A percentile compares a stretch with the other conserved stretches of the same genome.
Evolutionary conservation across 30 jellyfish, hydroid and myxozoan species (phyloP).

Genomic region (Turritopsis dohrnii): DNA sequence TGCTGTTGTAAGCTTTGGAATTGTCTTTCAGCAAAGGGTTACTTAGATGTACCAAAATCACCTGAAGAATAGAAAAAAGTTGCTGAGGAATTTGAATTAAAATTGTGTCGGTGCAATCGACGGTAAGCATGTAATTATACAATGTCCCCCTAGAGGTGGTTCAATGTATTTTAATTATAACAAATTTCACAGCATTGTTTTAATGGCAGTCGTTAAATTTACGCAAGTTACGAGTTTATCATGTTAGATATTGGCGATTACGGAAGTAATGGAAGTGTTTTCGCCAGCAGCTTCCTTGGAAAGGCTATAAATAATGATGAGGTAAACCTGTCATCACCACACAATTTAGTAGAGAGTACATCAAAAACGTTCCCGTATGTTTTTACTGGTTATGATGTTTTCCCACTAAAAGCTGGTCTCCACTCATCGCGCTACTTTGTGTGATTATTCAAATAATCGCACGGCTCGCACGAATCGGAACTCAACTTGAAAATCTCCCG

Average conservation of each 20-base stretch:
- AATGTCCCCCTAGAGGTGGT: constrained; percentile 44
- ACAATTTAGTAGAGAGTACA: no score
- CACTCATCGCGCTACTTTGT: no score
- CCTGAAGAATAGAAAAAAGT: constrained; percentile 36
- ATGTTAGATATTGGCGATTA: constrained; percentile 38
- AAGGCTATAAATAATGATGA: constrained; percentile 26
- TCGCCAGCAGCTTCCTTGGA: constrained; percentile 26
- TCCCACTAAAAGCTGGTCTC: not conserved
- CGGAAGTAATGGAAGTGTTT: constrained; percentile 56
- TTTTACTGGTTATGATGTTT: not conserved
- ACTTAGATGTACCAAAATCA: constrained; percentile 21
- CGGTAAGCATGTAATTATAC: constrained; percentile 39
- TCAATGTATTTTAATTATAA: constrained; percentile 41
- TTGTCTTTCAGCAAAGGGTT: not conserved
- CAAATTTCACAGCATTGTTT: constrained; percentile 45
- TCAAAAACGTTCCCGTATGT: no score
- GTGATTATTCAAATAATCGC: no score
- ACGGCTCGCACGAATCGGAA: no score
- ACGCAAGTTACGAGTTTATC: constrained; percentile 32
- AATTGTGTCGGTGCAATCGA: constrained; percentile 42
- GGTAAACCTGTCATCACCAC: not conserved
- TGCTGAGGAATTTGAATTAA: constrained; percentile 33
- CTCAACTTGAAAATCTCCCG: no score
- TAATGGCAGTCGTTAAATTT: constrained; percentile 39
- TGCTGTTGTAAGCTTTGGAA: constrained; percentile 27